Evolutionary conservation across 2,888 invertebrate species (phyloP).

Genomic region (Frankliniella fusca): DNA sequence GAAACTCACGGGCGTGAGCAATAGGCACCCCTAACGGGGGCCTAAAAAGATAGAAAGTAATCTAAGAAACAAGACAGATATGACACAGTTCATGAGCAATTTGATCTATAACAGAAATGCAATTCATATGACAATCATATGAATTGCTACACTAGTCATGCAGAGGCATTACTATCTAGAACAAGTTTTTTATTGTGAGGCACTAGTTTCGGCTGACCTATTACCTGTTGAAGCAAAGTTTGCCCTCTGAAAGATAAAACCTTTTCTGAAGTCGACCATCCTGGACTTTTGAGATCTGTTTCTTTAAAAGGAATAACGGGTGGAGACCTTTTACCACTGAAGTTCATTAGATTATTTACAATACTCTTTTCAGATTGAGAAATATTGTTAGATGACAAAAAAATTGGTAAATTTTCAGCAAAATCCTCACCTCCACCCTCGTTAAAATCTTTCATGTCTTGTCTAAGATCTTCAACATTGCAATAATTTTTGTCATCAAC

Average conservation of each 20-base stretch:
- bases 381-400: background rate
- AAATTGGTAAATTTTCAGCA: background rate
- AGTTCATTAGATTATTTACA: background rate
- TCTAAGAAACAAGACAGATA: background rate
- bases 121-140: background rate
- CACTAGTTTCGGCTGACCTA: background rate
- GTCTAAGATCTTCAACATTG: background rate
- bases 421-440: background rate
- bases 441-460: background rate
- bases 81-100: no score
- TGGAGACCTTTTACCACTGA: background rate
- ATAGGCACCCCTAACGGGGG: no score
- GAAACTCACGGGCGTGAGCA: no score
- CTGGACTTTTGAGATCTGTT: background rate
- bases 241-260: background rate
- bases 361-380: background rate
- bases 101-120: background rate
- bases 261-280: background rate
- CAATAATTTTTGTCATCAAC: background rate
- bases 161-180: slow-evolving; percentile 1
- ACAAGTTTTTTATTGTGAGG: background rate
- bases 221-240: background rate
- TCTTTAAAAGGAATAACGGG: background rate
- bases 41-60: background rate
- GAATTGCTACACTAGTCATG: background rate